Evolutionary conservation across 2,113 vertebrate species (phyloP), one percentile per base, ranked within the genome.

Genomic region (Poecile atricapillus): DNA sequence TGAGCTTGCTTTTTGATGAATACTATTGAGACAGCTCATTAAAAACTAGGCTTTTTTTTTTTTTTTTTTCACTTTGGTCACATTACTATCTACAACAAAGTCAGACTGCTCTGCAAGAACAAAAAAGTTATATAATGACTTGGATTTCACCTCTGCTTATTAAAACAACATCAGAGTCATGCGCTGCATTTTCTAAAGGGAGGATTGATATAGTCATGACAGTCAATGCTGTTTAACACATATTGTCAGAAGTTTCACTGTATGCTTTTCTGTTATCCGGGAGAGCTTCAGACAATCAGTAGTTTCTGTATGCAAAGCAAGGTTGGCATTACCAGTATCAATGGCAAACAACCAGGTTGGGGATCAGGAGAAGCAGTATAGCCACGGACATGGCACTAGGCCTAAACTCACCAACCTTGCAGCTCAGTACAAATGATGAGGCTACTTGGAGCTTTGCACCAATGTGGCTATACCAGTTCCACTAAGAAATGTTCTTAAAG

Each of bases 1-100:
- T 93, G 59, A 3, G 7, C 50, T 91, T 80, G 70, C 47, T 94
- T 95, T 96, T 95, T 95, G 84, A 96, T 95, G 92, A 96, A 91
- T 95, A 94, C 89, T 91, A 87, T 84, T 59, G 89, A 96, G 87
- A 94, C 84, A 96, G 91, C 94, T 96, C 93, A 95, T 95, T 96
- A 95, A 95, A 97, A 97, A 47, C 23, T 50, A 65, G 6, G 1
- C 5, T 24, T 10, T 49, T 64, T 86, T 43, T 10, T 49, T 64
- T 86, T 43, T 68, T 69, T 73, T 82, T 70, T 81, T 31, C 58
- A 63, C 74, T 93, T 91, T 74, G 81, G 95, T 96, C 91, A 94
- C 70, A 91, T 96, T 96, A 73, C 70, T 89, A 83, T 73, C 59
- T 82, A 90, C 81, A 95, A 96, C 89, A 97, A 96, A 96, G 93